phyloP scores from a whole-genome alignment of 2,113 vertebrate species.

The Malurus melanocephalus region DNA sequence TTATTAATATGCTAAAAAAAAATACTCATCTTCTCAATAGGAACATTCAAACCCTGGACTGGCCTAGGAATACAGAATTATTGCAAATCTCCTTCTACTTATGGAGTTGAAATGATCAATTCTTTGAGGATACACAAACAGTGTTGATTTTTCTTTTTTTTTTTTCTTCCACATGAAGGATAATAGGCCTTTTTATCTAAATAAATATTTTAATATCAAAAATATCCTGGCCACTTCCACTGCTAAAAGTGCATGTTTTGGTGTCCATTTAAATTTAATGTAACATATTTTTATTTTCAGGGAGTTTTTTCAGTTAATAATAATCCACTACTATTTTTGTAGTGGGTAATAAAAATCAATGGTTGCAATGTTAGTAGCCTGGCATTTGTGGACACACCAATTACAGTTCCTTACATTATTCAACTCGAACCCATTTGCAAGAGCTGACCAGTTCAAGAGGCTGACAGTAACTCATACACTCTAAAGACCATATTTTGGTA shows the following conservation, averaged over 20 bases:
- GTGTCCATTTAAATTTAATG: not conserved
- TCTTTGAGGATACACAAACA: not conserved
- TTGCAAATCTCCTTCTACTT: not conserved
- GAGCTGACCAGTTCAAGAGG: not conserved
- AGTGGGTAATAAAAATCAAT: not conserved
- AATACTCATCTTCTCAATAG: not conserved
- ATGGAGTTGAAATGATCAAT: not conserved
- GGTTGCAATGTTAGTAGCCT: not conserved
- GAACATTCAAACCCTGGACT: not conserved
- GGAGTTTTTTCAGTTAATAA: not conserved
- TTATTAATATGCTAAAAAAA: not conserved
- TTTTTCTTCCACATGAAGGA: not conserved
- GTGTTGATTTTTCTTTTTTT: not conserved
- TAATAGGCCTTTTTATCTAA: not conserved
- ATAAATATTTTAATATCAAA: not conserved
- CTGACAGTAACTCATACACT: not conserved
- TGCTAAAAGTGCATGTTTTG: not conserved
- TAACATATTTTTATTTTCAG: not conserved
- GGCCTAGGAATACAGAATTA: not conserved
- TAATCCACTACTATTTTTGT: not conserved
- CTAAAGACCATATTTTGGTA: not conserved
- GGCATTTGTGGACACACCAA: not conserved
- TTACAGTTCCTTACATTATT: not conserved
- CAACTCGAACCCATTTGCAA: not conserved
- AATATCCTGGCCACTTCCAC: not conserved